Conservation (phyloP, 2,113 vertebrate species). For the Lynx canadensis region DNA sequence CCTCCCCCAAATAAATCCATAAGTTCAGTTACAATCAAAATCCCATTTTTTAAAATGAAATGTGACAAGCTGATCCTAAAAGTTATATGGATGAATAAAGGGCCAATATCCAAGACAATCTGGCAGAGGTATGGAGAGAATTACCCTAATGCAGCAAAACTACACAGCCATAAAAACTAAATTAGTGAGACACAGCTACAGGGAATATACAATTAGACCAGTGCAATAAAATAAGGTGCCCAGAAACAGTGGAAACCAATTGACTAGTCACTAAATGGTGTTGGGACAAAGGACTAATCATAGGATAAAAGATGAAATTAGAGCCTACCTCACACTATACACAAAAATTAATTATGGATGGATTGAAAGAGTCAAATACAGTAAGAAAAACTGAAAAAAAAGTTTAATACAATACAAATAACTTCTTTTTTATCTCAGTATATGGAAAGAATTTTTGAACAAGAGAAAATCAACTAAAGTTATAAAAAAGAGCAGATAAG, state of each 20-base stretch:
- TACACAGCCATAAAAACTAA: background rate
- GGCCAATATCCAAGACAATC: background rate
- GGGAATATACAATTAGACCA: background rate
- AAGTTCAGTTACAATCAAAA: constrained; percentile 18
- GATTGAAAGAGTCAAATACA: constrained; percentile 25
- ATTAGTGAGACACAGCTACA: background rate
- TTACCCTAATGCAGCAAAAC: background rate
- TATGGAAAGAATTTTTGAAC: constrained; percentile 44
- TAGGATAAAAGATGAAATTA: background rate
- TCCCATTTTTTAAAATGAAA: background rate
- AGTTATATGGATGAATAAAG: background rate
- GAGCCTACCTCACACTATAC: background rate
- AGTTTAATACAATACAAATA: constrained; percentile 48
- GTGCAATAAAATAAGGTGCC: background rate
- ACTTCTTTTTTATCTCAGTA: constrained; percentile 31
- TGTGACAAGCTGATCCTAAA: constrained; percentile 38
- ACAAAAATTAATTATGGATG: constrained; percentile 30
- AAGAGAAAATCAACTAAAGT: constrained; percentile 42
- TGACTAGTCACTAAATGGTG: background rate
- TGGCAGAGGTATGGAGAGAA: background rate
- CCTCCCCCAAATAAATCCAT: background rate
- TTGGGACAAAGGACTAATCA: background rate
- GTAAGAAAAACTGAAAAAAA: constrained; percentile 25
- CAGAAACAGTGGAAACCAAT: background rate
- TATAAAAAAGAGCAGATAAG: constrained; percentile 32